Evolutionary conservation across 2,113 vertebrate genomes (phyloP).

Genomic region (Casuarius casuarius): DNA sequence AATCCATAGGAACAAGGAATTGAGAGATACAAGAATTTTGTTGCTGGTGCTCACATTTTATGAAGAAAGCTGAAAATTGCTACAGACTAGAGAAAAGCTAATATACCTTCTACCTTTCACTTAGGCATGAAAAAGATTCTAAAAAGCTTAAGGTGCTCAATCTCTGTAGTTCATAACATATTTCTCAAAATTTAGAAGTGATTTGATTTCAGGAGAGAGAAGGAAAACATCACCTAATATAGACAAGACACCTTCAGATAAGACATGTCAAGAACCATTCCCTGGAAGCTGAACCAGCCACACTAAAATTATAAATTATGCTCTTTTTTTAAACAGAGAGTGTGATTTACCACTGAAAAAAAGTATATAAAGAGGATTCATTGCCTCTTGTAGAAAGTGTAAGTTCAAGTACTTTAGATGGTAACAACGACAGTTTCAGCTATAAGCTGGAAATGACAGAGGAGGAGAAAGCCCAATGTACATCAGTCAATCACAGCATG

Average conservation of each 20-base stretch:
- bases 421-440: neutral
- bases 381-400: neutral
- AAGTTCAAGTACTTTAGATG: neutral
- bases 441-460: neutral
- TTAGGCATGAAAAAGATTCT: neutral
- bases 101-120: neutral
- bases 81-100: neutral
- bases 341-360: neutral
- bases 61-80: neutral
- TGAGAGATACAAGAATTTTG: neutral
- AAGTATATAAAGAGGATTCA: neutral
- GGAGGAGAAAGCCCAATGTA: neutral
- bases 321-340: neutral
- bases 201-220: neutral
- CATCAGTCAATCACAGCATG: neutral
- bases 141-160: neutral
- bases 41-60: neutral
- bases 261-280: neutral
- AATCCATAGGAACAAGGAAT: neutral
- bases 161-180: neutral
- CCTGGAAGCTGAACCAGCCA: neutral
- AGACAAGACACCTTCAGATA: neutral
- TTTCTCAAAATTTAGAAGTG: neutral
- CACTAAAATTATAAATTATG: neutral
- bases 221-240: neutral